A percentile compares a stretch with the other conserved stretches of the same genome.
These are phyloP conservation scores for Brenthis hecate DNA, from an alignment of 2,888 invertebrate species.

Conservation along the genomic window DNA sequence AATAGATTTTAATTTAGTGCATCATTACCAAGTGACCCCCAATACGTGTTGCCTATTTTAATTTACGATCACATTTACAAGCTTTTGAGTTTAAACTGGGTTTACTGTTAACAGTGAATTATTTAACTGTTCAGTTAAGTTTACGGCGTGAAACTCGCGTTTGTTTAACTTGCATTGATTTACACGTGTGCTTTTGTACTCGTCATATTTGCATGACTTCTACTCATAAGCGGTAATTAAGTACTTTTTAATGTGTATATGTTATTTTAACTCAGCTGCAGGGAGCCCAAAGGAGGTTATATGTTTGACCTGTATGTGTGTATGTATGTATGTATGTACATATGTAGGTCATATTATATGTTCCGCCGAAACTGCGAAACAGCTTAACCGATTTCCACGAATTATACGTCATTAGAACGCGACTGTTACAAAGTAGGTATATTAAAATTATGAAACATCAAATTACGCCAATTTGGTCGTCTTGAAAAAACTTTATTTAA, in stretches of 20 bases:
- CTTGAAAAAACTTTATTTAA: too few species aligned
- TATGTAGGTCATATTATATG: too few species aligned
- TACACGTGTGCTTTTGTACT: conserved; percentile 7
- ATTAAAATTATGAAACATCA: too few species aligned
- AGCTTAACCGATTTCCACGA: too few species aligned
- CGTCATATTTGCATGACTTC: conserved; percentile 3
- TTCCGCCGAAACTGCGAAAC: too few species aligned
- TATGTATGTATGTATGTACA: too few species aligned
- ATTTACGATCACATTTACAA: conserved; percentile 35
- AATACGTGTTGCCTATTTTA: conserved; percentile 32
- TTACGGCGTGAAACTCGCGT: conserved; percentile 24
- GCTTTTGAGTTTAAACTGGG: conserved; percentile 28
- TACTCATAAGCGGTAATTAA: neutral
- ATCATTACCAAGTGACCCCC: conserved; percentile 13
- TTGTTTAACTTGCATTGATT: conserved; percentile 1
- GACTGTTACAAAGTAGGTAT: too few species aligned
- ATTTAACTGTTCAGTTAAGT: conserved; percentile 24
- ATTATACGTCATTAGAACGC: too few species aligned
- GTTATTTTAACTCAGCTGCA: too few species aligned
- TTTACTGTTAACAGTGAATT: conserved; percentile 26
- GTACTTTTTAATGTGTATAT: conserved; percentile 1
- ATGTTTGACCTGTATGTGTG: too few species aligned
- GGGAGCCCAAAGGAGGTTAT: too few species aligned
- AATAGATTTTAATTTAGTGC: neutral
- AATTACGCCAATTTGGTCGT: too few species aligned